Evolutionary conservation across 2,888 invertebrate genomes (phyloP).

Genomic region (Sarcophaga caerulescens): DNA sequence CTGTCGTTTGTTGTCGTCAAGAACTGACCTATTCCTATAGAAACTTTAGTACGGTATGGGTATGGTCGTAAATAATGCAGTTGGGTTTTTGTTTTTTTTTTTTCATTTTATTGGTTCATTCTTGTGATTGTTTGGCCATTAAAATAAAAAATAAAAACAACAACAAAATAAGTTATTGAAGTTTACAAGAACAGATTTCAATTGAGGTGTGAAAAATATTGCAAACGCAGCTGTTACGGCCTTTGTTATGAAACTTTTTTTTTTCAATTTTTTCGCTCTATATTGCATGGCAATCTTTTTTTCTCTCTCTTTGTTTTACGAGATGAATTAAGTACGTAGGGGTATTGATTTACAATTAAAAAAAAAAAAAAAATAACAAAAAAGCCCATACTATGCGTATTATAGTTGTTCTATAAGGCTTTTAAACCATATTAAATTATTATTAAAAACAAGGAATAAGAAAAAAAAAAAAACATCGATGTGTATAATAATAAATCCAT

Average conservation of each 20-base stretch:
- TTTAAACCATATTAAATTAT: slow-evolving; percentile 45
- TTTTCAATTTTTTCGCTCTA: slow-evolving; percentile 16
- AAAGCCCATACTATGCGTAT: slow-evolving; percentile 23
- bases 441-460: slow-evolving; percentile 16
- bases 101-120: slow-evolving; percentile 8
- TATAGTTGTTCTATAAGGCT: not conserved
- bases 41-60: slow-evolving; percentile 74
- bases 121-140: slow-evolving; percentile 31
- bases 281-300: slow-evolving; percentile 50
- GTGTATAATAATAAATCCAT: slow-evolving; percentile 40
- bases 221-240: slow-evolving; percentile 68
- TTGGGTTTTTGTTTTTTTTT: slow-evolving; percentile 34
- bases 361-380: slow-evolving; percentile 8
- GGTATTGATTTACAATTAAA: slow-evolving; percentile 68
- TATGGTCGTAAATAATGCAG: slow-evolving; percentile 62
- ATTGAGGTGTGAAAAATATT: slow-evolving; percentile 69
- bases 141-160: slow-evolving; percentile 10
- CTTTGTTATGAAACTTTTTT: slow-evolving; percentile 57
- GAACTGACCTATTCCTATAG: slow-evolving; percentile 79
- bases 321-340: slow-evolving; percentile 66
- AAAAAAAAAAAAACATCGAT: not conserved
- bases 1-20: slow-evolving; percentile 50
- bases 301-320: slow-evolving; percentile 54
- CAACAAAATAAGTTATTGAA: slow-evolving; percentile 58
- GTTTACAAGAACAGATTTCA: slow-evolving; percentile 69